Base-by-base conservation (phyloP, 2,797 vertebrate genomes). In the Gastrophryne carolinensis region DNA sequence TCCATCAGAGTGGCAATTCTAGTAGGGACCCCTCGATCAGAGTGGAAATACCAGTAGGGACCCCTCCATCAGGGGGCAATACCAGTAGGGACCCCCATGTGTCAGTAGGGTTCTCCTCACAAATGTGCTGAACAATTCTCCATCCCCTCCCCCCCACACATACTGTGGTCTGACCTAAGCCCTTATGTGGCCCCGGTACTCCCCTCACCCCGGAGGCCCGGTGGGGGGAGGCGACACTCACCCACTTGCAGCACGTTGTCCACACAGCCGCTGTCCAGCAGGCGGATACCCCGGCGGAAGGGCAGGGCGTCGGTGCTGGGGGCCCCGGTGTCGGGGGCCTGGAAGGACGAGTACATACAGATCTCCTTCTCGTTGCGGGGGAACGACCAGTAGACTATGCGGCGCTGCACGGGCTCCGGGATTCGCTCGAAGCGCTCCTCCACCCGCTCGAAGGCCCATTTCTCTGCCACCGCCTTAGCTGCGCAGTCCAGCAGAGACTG, bases 181-280 rank as follows among this genome's bases (percentile, higher is more conserved):
- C 23, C 15, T 27, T 2, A 9, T 26, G 11, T 17, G 35, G 21
- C 11, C 3, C 29, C 2, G 19, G 1, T 27, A 11, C n/a, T 17
- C 27, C 27, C 6, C 29, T 11, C 29, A 12, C 53, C 13, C 15
- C 11, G 13, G 32, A 69, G 15, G 17, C 50, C 32, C 23, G 19
- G 67, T 32, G n/a, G n/a, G n/a, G n/a, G n/a, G n/a, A n/a, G n/a
- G 15, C 17, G 64, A 49, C 80, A 97, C 96, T 95, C 90, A 98
- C 96, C 96, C 87, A 98, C 96, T 98, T 98, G 96, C 86, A 98
- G 93, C 79, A 96, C 96, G 89, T 95, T 98, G 84, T 98, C 96
- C 91, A 98, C 96, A 78, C 95, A 95, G 84, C 96, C 96, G 77
- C 92, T 96, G 88, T 98, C 96, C 78, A 98, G 93, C 81, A 98